Evolutionary conservation across 2,888 invertebrate genomes (phyloP), one percentile per base, ranked within the genome.

Genomic region (Dioctria linearis): DNA sequence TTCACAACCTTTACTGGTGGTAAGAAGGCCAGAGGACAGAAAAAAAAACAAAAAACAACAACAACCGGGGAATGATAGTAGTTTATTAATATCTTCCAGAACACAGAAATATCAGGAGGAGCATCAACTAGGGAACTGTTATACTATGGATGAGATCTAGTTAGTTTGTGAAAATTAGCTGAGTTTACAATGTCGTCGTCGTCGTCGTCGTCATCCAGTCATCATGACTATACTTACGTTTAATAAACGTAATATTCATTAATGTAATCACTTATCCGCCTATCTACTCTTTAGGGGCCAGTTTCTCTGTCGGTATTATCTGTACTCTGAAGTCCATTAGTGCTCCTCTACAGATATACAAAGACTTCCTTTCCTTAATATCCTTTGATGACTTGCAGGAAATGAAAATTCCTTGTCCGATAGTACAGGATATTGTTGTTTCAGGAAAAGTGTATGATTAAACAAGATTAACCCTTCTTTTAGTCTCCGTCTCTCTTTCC

Each of bases 351-450:
- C 61, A 39, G 39, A 61, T 61, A 61, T 25, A 61, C 61, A 61
- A 61, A 61, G 61, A 39, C 37, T 61, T 61, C 61, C 61, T 61
- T 61, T 25, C 39, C 37, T 39, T 61, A 61, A 61, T 61, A 37
- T 61, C 61, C 61, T 61, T 61, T 61, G 61, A 61, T 61, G 61
- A 61, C 61, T 61, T 61, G 61, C 61, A 61, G 61, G 61, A 61
- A 25, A 61, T 61, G 61, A 61, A 37, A 61, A 61, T n/a, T 61
- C 61, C 11, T n/a, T n/a, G 54, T 54, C 61, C 37, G 61, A 61
- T 61, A 61, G 61, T 37, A 46, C 9, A 46, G 37, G 25, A 6
- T 37, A 61, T 61, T 61, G 37, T 61, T 61, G 37, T 61, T 61
- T 61, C 39, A 61, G 39, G 61, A 61, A 61, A 39, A 61, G 37